Conservation (phyloP, 1,140 invertebrate genomes). For the Bicyclus anynana region DNA sequence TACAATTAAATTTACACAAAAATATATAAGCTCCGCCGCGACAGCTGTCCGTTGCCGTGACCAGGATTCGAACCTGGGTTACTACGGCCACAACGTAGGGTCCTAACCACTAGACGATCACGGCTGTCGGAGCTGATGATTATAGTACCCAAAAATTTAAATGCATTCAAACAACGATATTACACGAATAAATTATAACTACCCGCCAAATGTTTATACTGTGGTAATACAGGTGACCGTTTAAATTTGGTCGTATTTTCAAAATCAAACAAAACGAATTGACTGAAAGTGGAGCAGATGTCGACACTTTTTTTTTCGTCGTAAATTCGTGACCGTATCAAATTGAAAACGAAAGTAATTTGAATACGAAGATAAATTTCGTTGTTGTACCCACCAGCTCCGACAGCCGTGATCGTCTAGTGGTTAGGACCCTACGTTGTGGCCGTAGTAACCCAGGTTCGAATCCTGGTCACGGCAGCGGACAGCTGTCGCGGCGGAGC, state of each 20-base stretch:
- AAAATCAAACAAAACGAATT: neutral
- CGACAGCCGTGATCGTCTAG: conserved; percentile 36
- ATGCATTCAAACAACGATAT: neutral
- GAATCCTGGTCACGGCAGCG: conserved; percentile 42
- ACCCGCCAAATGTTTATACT: neutral
- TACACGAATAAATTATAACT: neutral
- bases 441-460: conserved; percentile 39
- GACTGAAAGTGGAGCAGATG: neutral
- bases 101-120: conserved; percentile 39
- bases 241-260: neutral
- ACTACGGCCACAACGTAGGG: conserved; percentile 38
- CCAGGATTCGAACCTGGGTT: conserved; percentile 40
- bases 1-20: neutral
- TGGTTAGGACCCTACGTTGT: conserved; percentile 39
- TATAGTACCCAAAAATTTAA: neutral
- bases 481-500: conserved; percentile 38
- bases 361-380: neutral
- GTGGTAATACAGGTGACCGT: neutral
- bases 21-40: conserved; percentile 27
- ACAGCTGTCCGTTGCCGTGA: conserved; percentile 38
- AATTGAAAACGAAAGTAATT: neutral
- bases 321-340: neutral
- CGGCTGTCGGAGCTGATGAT: conserved; percentile 26
- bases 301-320: neutral
- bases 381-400: conserved; percentile 2